phyloP scores from a whole-genome alignment of 2,113 vertebrate genomes.

The Lepidiolamprologus cunningtoni region DNA sequence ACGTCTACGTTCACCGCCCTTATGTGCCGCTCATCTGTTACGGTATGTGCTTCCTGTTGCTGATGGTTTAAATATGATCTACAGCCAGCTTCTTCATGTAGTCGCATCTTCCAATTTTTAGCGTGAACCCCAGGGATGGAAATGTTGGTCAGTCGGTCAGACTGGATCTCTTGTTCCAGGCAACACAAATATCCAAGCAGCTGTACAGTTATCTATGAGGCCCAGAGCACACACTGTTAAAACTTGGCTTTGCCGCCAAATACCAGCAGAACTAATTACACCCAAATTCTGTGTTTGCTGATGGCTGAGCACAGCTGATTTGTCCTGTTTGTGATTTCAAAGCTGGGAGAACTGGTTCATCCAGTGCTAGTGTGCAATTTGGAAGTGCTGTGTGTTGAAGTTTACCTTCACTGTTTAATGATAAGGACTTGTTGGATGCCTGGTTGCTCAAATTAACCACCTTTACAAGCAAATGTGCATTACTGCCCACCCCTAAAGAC shows the following conservation, averaged over 20 bases:
- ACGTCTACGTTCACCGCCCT: neutral
- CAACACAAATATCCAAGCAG: neutral
- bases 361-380: neutral
- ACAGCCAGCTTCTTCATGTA: neutral
- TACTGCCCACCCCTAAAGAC: neutral
- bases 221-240: neutral
- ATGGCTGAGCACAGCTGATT: neutral
- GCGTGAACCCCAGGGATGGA: neutral
- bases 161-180: neutral
- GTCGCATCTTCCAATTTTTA: neutral
- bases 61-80: neutral
- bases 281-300: neutral
- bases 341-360: neutral
- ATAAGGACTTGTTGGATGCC: neutral
- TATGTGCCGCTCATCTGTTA: neutral
- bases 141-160: neutral
- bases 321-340: neutral
- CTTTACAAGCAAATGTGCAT: neutral
- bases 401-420: rapidly evolving
- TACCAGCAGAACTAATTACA: neutral
- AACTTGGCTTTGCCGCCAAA: neutral
- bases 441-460: neutral
- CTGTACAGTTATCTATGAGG: neutral
- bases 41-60: neutral
- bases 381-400: neutral